Percentiles rank a stretch among this genome's conserved stretches.
phyloP scores from a whole-genome alignment of 2,888 invertebrate species.

The Chalcis sispes region DNA sequence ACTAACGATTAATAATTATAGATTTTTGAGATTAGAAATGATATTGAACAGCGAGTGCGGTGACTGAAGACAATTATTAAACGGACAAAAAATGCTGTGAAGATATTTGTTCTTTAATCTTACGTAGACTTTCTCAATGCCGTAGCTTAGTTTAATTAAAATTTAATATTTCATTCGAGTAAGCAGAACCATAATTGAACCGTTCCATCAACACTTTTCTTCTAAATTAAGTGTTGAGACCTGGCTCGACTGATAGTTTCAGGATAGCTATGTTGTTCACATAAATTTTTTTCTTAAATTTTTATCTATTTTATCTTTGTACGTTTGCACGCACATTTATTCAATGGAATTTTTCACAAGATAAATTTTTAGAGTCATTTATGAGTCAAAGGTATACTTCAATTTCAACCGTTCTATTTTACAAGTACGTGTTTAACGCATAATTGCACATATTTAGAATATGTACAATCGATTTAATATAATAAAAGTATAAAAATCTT shows the following conservation, averaged over 20 bases:
- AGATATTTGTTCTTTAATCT: conserved; percentile 31
- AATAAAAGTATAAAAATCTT: neutral
- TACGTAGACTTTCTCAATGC: conserved; percentile 19
- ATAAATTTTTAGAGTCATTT: conserved; percentile 15
- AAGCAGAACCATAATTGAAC: conserved; percentile 30
- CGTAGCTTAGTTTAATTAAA: conserved; percentile 15
- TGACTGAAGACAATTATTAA: conserved; percentile 35
- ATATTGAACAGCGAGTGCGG: conserved; percentile 2
- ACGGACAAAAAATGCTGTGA: conserved; percentile 26
- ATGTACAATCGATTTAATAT: conserved; percentile 32
- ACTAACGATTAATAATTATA: neutral
- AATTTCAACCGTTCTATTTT: conserved; percentile 42
- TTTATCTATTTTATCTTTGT: conserved; percentile 19
- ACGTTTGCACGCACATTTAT: conserved; percentile 32
- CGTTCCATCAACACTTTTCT: conserved; percentile 33
- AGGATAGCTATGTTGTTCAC: conserved; percentile 22
- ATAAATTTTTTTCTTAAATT: conserved; percentile 31
- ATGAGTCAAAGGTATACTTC: conserved; percentile 12
- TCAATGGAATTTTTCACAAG: conserved; percentile 18
- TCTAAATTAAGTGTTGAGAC: neutral
- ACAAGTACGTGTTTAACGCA: conserved; percentile 14
- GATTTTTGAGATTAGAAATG: neutral
- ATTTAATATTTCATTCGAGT: conserved; percentile 21
- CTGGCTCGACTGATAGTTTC: conserved; percentile 17
- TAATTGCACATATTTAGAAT: conserved; percentile 11